These are phyloP conservation scores for Diaprepes abbreviatus DNA, from an alignment of 2,888 invertebrate genomes.

Conservation along the genomic window DNA sequence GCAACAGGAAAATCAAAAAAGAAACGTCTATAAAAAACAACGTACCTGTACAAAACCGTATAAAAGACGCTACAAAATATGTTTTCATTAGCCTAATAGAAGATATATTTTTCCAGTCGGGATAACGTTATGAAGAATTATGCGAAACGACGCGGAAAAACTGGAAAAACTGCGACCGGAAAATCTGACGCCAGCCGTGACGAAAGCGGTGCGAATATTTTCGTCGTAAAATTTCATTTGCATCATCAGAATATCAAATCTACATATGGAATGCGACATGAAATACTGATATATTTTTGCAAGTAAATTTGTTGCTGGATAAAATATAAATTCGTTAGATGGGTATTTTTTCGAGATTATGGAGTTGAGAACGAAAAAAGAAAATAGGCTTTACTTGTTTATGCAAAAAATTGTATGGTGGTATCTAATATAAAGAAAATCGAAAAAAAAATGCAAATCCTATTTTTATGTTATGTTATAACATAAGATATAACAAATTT, in stretches of 20 bases:
- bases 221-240: constrained; percentile 48
- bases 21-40: too few species aligned
- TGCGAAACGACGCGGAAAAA: constrained; percentile 20
- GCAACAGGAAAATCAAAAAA: too few species aligned
- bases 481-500: too few species aligned
- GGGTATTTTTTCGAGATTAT: not conserved
- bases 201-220: constrained; percentile 26
- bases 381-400: too few species aligned
- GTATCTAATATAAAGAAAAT: too few species aligned
- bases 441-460: too few species aligned
- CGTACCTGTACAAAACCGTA: constrained; percentile 14
- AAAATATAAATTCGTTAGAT: constrained; percentile 6
- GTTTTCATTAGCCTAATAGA: constrained; percentile 50
- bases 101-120: constrained; percentile 43
- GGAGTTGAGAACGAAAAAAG: too few species aligned
- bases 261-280: constrained; percentile 42
- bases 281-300: constrained; percentile 26
- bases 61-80: constrained; percentile 42
- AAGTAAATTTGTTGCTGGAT: constrained; percentile 1
- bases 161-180: constrained; percentile 22
- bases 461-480: too few species aligned
- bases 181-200: constrained; percentile 32
- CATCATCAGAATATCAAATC: constrained; percentile 44
- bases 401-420: too few species aligned
- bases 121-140: constrained; percentile 36